Percentiles rank a stretch among this genome's conserved stretches.
phyloP scores from a whole-genome alignment of 2,888 invertebrate species.

The Arctia plantaginis region DNA sequence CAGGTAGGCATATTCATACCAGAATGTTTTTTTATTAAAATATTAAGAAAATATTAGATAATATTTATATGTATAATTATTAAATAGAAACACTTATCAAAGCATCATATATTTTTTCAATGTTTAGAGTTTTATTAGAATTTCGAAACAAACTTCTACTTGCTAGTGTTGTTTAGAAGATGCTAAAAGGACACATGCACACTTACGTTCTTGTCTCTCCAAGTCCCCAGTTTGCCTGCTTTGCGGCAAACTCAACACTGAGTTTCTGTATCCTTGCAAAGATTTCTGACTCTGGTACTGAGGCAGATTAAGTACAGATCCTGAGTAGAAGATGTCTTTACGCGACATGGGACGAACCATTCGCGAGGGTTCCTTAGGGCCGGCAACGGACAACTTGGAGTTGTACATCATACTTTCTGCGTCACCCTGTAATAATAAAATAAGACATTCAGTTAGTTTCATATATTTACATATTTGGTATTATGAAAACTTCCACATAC shows the following conservation, averaged over 20 bases:
- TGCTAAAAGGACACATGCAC: neutral
- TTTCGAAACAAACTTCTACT: neutral
- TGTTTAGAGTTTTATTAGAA: too few species aligned
- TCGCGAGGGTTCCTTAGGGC: conserved; percentile 75
- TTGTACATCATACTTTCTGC: conserved; percentile 90
- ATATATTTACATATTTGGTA: too few species aligned
- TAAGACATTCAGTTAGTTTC: neutral
- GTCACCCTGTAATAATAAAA: conserved; percentile 77
- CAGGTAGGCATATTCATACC: too few species aligned
- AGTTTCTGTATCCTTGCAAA: conserved; percentile 95
- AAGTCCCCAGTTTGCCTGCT: conserved; percentile 88
- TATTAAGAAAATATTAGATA: too few species aligned
- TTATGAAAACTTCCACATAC: too few species aligned
- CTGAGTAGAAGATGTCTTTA: conserved; percentile 99
- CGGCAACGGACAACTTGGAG: conserved; percentile 88
- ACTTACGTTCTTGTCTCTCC: conserved; percentile 90
- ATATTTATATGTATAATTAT: too few species aligned
- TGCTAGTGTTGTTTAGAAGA: neutral
- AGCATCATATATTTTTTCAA: neutral
- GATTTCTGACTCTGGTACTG: conserved; percentile 97
- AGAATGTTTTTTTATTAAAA: too few species aligned
- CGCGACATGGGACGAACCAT: conserved; percentile 96
- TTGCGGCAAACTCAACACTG: conserved; percentile 94
- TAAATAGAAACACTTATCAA: too few species aligned
- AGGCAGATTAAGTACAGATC: conserved; percentile 96